Base-by-base conservation (phyloP, 2,797 vertebrate species). In the Craterocephalus amniculus region DNA sequence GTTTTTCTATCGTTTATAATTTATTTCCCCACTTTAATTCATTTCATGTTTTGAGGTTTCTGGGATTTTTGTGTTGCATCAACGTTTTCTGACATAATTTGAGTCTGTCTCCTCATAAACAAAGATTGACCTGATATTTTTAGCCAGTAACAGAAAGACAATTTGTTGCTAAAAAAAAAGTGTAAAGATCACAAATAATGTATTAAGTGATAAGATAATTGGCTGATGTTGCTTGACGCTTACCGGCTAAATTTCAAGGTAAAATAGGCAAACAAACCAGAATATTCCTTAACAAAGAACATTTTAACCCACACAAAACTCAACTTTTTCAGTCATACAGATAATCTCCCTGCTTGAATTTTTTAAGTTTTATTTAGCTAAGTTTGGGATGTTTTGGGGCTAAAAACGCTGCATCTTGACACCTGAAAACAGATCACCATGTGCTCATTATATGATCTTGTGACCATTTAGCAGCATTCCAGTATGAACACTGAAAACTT, bases 1-100 rank as follows among this genome's bases (percentile, higher is more conserved):
- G 16, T 63, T 55, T 67, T 56, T n/a, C 26, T 58, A 22, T 74
- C 43, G 18, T 64, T 52, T 69, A 0, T 29, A 12, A 4, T 74
- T 62, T 48, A 0, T 77, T 74, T 79, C 66, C 13, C 54, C 26
- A 11, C 20, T 45, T 45, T n/a, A 45, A 20, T 45, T 45, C 1
- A 14, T 51, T 59, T 45, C 9, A 22, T 18, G 20, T 45, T 40
- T 57, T 13, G 6, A 29, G 10, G 6, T 54, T 29, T 29, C 1
- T 6, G 13, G 51, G 12, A 7, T 29, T 54, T 26, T 26, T 29
- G 49, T 26, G 14, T 26, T 32, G n/a, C 43, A 57, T 45, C 38
- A 24, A 14, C n/a, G 7, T 43, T 45, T 57, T 10, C 20, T 40
- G 18, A 56, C 4, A 38, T 57, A 18, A 31, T 55, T 4, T 43